These are phyloP conservation scores for Chelonus formosanus DNA, from an alignment of 2,888 invertebrate species.

Conservation along the genomic window DNA sequence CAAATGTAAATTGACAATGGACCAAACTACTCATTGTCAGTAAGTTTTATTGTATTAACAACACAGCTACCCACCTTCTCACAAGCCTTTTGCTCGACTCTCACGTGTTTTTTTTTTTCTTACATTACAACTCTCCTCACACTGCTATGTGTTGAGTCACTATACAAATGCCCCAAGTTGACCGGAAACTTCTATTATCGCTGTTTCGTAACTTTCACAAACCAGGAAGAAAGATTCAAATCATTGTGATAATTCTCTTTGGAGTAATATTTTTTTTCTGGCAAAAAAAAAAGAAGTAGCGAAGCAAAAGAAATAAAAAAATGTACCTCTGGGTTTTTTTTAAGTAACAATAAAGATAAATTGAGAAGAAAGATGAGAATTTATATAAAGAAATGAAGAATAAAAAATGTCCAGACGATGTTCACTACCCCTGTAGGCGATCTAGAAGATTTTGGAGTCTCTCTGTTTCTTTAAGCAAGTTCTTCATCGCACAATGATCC, in stretches of 20 bases:
- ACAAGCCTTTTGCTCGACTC: slow-evolving; percentile 1
- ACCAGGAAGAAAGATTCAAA: slow-evolving; percentile 9
- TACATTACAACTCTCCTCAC: slow-evolving; percentile 1
- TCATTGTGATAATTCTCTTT: slow-evolving; percentile 3
- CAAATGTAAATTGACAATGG: background rate
- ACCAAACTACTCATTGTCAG: background rate
- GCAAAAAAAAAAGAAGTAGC: too few species aligned
- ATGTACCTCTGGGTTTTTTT: background rate
- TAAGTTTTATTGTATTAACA: background rate
- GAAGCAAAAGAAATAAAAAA: background rate
- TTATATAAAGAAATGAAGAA: background rate
- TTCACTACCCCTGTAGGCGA: background rate
- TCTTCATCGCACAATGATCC: slow-evolving; percentile 30
- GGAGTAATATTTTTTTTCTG: background rate
- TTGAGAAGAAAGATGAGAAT: background rate
- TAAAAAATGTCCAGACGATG: background rate
- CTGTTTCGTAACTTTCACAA: slow-evolving; percentile 12
- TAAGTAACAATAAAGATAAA: background rate
- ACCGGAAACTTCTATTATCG: slow-evolving; percentile 15
- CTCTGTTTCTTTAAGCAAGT: background rate
- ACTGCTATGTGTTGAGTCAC: slow-evolving; percentile 10
- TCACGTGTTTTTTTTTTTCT: background rate
- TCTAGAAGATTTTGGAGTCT: slow-evolving; percentile 9
- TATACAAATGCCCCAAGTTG: slow-evolving; percentile 10
- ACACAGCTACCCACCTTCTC: background rate